These are phyloP conservation scores for Lerista edwardsae DNA, from an alignment of 2,797 vertebrate species.

Conservation along the genomic window DNA sequence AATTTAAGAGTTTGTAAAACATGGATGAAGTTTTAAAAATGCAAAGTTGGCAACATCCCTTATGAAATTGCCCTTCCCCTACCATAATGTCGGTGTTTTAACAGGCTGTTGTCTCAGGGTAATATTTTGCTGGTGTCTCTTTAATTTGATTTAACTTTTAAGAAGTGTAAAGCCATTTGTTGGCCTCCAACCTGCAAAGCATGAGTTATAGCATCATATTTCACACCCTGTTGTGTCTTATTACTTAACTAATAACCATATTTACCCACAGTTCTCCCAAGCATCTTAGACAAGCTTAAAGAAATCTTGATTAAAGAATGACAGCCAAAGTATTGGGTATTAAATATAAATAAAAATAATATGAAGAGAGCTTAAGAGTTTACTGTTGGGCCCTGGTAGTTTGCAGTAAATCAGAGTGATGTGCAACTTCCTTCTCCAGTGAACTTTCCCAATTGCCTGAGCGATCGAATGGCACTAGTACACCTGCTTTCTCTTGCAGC, in stretches of 20 bases:
- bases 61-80: slow-evolving; percentile 51
- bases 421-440: slow-evolving; percentile 60
- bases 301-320: slow-evolving; percentile 78
- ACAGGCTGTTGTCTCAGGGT: no score
- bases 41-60: slow-evolving; percentile 53
- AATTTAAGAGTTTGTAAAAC: slow-evolving; percentile 50
- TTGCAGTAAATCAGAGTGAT: slow-evolving; percentile 72
- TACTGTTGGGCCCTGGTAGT: slow-evolving; percentile 68
- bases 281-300: slow-evolving; percentile 69
- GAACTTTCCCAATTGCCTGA: slow-evolving; percentile 34
- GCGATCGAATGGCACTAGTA: background rate
- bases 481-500: slow-evolving; percentile 25
- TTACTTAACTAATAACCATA: slow-evolving; percentile 78
- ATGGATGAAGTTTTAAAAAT: slow-evolving; percentile 61
- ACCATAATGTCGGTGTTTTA: slow-evolving; percentile 51
- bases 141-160: slow-evolving; percentile 74
- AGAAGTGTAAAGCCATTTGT: slow-evolving; percentile 70
- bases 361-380: slow-evolving; percentile 69
- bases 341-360: slow-evolving; percentile 78
- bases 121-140: slow-evolving; percentile 67
- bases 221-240: slow-evolving; percentile 74
- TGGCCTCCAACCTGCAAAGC: slow-evolving; percentile 68
- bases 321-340: slow-evolving; percentile 74
- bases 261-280: slow-evolving; percentile 73
- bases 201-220: slow-evolving; percentile 74